Evolutionary conservation across 2,113 vertebrate species (phyloP).

Genomic region (Macrotis lagotis): DNA sequence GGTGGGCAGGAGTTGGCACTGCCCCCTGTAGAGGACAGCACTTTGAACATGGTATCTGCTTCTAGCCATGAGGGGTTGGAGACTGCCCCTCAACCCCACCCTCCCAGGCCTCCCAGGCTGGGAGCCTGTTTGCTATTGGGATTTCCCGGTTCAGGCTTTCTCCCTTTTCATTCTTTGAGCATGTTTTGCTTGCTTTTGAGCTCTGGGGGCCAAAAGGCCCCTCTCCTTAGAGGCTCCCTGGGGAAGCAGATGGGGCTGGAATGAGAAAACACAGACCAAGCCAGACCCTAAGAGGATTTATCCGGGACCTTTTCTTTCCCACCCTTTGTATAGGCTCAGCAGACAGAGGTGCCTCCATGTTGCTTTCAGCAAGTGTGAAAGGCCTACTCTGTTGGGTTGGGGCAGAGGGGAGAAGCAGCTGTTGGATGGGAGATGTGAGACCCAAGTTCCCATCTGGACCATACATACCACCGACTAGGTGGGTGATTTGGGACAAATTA

Average conservation of each 20-base stretch:
- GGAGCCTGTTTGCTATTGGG: neutral
- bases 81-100: neutral
- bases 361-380: neutral
- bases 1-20: neutral
- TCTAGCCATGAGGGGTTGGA: neutral
- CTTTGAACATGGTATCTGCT: neutral
- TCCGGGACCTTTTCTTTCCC: conserved; percentile 74
- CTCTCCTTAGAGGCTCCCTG: conserved; percentile 48
- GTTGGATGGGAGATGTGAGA: neutral
- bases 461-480: neutral
- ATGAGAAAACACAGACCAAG: conserved; percentile 72
- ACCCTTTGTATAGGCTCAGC: conserved; percentile 69
- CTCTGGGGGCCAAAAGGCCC: conserved; percentile 55
- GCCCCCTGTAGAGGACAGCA: neutral
- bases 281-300: conserved; percentile 82
- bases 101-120: neutral
- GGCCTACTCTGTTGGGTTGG: neutral
- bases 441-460: neutral
- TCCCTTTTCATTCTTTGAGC: conserved; percentile 76
- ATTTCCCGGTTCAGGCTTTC: neutral
- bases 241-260: conserved; percentile 78
- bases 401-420: neutral
- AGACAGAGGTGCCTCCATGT: conserved; percentile 51
- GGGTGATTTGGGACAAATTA: neutral
- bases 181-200: conserved; percentile 71